Conservation (phyloP, 2,888 invertebrate genomes). For the Lypha dubia region DNA sequence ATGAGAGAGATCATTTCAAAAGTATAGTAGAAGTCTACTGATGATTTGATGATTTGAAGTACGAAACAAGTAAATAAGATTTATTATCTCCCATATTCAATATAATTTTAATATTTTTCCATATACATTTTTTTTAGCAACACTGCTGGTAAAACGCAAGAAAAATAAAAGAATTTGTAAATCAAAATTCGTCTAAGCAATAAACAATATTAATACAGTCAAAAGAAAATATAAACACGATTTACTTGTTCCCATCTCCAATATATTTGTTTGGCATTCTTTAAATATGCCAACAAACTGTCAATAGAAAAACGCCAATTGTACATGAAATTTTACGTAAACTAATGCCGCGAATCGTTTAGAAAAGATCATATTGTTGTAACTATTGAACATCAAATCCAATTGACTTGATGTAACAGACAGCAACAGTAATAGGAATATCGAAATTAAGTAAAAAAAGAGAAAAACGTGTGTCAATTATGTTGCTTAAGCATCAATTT, state of each 20-base stretch:
- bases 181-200: neutral
- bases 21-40: too few species aligned
- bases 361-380: conserved; percentile 24
- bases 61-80: too few species aligned
- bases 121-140: too few species aligned
- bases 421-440: conserved; percentile 41
- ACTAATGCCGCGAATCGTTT: neutral
- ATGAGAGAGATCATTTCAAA: too few species aligned
- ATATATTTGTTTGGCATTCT: neutral
- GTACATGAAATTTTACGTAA: conserved; percentile 29
- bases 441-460: too few species aligned
- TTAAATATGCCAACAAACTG: conserved; percentile 47
- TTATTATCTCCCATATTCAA: too few species aligned
- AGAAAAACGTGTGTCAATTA: conserved; percentile 74
- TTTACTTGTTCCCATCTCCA: conserved; percentile 22
- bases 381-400: conserved; percentile 54
- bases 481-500: conserved; percentile 73
- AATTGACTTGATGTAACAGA: conserved; percentile 67
- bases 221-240: neutral
- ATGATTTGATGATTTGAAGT: too few species aligned
- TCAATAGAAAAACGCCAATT: conserved; percentile 49
- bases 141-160: too few species aligned
- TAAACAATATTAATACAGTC: neutral
- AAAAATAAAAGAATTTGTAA: neutral
- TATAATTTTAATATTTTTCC: too few species aligned